Percentiles rank a stretch among this genome's conserved stretches.
These are phyloP conservation scores for Hozukius guyotensis DNA, from an alignment of 2,797 vertebrate species.

Conservation along the genomic window DNA sequence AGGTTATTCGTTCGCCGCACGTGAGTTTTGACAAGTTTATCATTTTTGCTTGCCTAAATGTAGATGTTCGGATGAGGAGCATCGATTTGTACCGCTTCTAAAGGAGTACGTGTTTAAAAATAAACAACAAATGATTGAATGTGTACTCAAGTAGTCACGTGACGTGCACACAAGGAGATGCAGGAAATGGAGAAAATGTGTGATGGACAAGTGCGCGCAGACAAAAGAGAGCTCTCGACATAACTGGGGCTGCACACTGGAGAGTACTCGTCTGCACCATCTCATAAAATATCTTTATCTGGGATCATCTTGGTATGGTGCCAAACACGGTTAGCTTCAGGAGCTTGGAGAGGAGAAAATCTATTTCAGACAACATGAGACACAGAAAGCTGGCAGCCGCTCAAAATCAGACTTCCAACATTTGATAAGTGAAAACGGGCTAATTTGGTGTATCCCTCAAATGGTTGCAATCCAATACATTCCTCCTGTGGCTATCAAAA, in stretches of 20 bases:
- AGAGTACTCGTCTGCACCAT: constrained; percentile 70
- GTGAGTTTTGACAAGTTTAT: constrained; percentile 18
- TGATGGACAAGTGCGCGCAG: constrained; percentile 64
- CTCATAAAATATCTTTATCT: constrained; percentile 78
- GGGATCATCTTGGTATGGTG: constrained; percentile 71
- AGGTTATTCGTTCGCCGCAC: background rate
- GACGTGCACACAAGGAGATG: constrained; percentile 27
- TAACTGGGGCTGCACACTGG: constrained; percentile 76
- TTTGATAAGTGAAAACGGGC: constrained; percentile 71
- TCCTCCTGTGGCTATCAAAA: constrained; percentile 65
- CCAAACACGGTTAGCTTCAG: constrained; percentile 74
- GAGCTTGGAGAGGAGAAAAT: constrained; percentile 58
- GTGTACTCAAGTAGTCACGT: constrained; percentile 26
- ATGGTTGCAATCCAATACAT: constrained; percentile 66
- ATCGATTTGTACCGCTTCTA: background rate
- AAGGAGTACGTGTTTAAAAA: background rate
- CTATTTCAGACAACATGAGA: constrained; percentile 68
- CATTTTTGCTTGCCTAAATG: constrained; percentile 6
- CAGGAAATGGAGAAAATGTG: constrained; percentile 33
- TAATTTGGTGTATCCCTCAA: constrained; percentile 71
- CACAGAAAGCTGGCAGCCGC: constrained; percentile 72
- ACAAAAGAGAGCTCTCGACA: constrained; percentile 71
- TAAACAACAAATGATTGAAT: constrained; percentile 7
- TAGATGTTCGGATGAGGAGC: constrained; percentile 5
- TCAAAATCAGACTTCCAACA: constrained; percentile 67